A percentile compares a stretch with the other conserved stretches of the same genome.
These are phyloP conservation scores for Ciconia boyciana DNA, from an alignment of 2,113 vertebrate genomes.

Conservation along the genomic window DNA sequence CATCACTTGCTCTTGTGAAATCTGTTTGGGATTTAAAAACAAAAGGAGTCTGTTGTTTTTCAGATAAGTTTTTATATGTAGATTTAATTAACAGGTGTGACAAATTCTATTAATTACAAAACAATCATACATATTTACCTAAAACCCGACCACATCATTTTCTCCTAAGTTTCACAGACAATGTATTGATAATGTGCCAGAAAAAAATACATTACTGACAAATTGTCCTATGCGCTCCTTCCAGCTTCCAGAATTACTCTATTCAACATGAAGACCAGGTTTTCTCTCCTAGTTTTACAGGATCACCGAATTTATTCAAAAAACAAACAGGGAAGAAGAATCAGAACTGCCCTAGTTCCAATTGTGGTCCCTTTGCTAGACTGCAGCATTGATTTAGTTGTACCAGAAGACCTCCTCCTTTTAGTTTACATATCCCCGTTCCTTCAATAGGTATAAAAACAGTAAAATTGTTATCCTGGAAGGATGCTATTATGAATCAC, in stretches of 20 bases:
- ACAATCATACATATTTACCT: neutral
- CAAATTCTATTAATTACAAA: neutral
- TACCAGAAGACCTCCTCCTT: neutral
- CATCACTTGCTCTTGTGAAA: slow-evolving; percentile 84
- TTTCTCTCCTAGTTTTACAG: neutral
- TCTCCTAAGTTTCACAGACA: neutral
- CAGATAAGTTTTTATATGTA: neutral
- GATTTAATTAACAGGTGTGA: neutral
- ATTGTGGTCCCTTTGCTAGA: rapidly evolving
- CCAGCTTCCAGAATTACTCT: neutral
- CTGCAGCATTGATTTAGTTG: neutral
- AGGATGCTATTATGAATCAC: neutral
- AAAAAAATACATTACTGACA: neutral
- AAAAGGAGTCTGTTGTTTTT: neutral
- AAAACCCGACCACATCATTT: neutral
- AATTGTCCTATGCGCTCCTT: neutral
- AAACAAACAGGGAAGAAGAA: neutral
- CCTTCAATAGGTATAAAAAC: neutral
- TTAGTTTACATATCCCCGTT: neutral
- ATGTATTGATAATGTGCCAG: neutral
- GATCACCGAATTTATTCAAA: neutral
- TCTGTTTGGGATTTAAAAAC: slow-evolving; percentile 61
- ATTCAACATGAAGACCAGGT: neutral
- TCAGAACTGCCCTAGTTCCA: neutral
- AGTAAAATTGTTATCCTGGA: neutral